Conservation (phyloP, 2,888 invertebrate species). For the Acanthosepion esculentum region DNA sequence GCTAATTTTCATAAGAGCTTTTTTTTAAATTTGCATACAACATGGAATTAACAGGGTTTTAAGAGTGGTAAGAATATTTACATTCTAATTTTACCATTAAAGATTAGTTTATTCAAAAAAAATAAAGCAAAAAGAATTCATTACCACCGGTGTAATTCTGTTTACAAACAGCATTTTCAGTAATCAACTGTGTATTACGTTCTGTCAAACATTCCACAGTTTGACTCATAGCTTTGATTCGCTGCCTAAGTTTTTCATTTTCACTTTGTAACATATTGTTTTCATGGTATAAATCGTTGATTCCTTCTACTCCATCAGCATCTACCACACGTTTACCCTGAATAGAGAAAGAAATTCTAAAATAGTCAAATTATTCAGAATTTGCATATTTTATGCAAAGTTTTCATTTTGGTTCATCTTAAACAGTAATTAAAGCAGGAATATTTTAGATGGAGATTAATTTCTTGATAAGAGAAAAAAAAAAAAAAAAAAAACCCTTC, state of each 20-base stretch:
- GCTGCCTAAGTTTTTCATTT: constrained; percentile 87
- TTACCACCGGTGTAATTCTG: constrained; percentile 37
- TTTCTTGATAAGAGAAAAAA: too few relatives aligned
- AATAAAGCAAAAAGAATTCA: background rate
- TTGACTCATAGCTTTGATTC: constrained; percentile 95
- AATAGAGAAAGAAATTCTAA: constrained; percentile 46
- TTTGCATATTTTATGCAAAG: too few relatives aligned
- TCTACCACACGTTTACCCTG: constrained; percentile 91
- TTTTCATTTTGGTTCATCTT: too few relatives aligned
- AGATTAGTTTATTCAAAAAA: too few relatives aligned
- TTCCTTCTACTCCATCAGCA: constrained; percentile 88
- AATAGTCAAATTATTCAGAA: too few relatives aligned
- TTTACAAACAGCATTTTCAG: constrained; percentile 78
- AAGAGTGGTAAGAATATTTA: background rate
- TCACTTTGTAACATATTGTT: constrained; percentile 93
- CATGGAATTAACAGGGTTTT: background rate
- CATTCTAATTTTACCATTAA: background rate
- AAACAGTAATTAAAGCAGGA: too few relatives aligned
- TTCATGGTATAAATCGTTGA: constrained; percentile 96
- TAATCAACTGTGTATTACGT: constrained; percentile 84
- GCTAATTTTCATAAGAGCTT: too few relatives aligned
- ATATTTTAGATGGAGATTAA: too few relatives aligned
- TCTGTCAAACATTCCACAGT: constrained; percentile 90
- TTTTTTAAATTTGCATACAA: background rate
- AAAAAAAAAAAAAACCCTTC: too few relatives aligned